Base-by-base conservation (phyloP, 2,888 invertebrate species). In the Acrobasis suavella region DNA sequence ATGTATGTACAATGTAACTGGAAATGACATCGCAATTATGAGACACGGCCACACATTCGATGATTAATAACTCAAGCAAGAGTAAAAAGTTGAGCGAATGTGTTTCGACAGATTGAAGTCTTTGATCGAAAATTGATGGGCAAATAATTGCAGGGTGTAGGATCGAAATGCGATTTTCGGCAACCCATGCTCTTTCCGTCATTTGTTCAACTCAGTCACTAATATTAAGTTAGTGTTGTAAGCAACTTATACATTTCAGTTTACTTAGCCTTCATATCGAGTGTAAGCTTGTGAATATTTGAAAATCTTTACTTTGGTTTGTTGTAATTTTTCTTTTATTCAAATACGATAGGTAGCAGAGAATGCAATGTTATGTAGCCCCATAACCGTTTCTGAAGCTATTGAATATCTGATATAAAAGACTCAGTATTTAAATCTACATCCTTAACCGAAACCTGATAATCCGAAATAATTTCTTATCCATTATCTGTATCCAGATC, bases 41-140 rank as follows among this genome's bases (percentile, higher is more conserved):
- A 62, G n/a, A 12, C 39, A 9, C 49, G 42, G 17, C 16, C 16
- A 50, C 46, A 56, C 50, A 49, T 60, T 54, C 9, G 58, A 63
- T 67, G 68, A 68, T 70, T 68, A 65, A 70, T 70, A 63, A 63
- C 65, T 64, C n/a, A 16, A 50, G 16, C 54, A 49, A 58, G 52
- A 37, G 38, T 62, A 64, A 65, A 65, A 67, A 60, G 54, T 58
- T 42, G 67, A 65, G 64, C 63, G 67, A 62, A 70, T 69, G 68
- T 63, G 69, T 73, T 74, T 76, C 71, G 73, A 73, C 74, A 70
- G 68, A 69, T 73, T 69, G 73, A 69, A 71, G 71, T 70, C 68
- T 78, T 75, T 78, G 80, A 82, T 83, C 76, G 81, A 81, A 80
- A 81, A 83, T 82, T 85, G 81, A 87, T 86, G 81, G 74, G 62